Base-by-base conservation (phyloP, 2,113 vertebrate species). In the Ammodytes dubius region DNA sequence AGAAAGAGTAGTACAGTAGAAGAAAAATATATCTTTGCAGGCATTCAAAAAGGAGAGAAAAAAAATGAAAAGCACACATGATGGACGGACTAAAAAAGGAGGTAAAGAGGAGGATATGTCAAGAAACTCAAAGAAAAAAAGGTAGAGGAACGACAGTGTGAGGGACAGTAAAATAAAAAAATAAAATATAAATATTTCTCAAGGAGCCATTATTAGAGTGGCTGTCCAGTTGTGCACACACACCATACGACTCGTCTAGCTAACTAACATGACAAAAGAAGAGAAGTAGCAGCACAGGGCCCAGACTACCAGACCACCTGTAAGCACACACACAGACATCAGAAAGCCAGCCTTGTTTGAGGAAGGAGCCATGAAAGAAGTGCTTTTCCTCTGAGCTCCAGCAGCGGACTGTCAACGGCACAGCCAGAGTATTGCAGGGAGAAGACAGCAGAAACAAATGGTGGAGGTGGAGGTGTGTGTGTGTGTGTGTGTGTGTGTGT, bases 241-340 rank as follows among this genome's bases (percentile, higher is more conserved):
- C 80, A 67, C 37, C 64, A 11, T 5, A 57, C 40, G 56, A 76
- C 57, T 77, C 56, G 42, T 63, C 60, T 17, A 9, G 63, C 68
- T 87, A 89, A 90, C 84, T 79, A 27, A 91, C 67, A 84, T 88
- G 86, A 87, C 89, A 86, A 80, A 80, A 82, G 75, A 27, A 63
- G 39, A 85, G 72, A n/a, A 43, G 60, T 52, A 56, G 14, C 59
- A 39, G 14, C 59, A 39, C 54, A 74, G 45, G 61, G 69, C 61
- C 61, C 49, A 52, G 59, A 39, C 46, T 14, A 70, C 56, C 82
- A 52, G 59, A 39, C 46, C 14, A 70, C 56, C 82, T 74, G 85
- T 78, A 77, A 67, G 72, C 53, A 7, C 66, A 0, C 3, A 84
- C 66, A 0, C 3, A 84, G 37, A 73, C 73, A 86, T 86, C 87